Evolutionary conservation across 2,888 invertebrate genomes (phyloP), one percentile per base, ranked within the genome.

Genomic region (Trichopria drosophilae): DNA sequence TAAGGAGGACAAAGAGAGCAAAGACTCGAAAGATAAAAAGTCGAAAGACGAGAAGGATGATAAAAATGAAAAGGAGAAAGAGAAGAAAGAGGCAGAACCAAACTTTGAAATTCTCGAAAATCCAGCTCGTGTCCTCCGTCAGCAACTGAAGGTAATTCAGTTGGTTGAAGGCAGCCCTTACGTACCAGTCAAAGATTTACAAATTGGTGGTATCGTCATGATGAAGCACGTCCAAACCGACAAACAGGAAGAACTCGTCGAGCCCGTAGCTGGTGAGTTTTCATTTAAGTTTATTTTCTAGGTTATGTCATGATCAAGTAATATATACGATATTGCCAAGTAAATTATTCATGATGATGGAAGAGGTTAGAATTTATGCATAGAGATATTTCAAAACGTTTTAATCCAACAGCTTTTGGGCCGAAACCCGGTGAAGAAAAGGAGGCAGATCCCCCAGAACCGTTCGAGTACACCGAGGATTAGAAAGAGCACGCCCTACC

Each of bases 361-460:
- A 19, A 12, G 5, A 1, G n/a, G 10, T 37, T 12, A 37, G 24
- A 13, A 1, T 13, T 22, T 10, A 16, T 15, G 4, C 19, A 32
- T 9, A 13, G 9, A 23, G n/a, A 18, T 24, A 13, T 45, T 39
- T 3, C 29, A 18, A 31, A 10, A 23, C 26, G 46, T 48, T 56
- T 55, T 47, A 59, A 49, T 61, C 57, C 72, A 71, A 47, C 68
- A 72, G 92, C 92, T 1, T 91, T 89, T 67, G 93, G 93, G 1
- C 92, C 90, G 3, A 91, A 91, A 73, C 85, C 88, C 13, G 96
- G 95, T 59, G 97, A 97, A 68, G 94, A 93, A 65, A 93, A 93
- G 68, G 97, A 98, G 77, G 95, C 97, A 0, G 94, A 94, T 67
- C 93, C 96, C 32, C 97, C 97, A 69, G 96, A 96, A 81, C 94